Base-by-base conservation (phyloP, 2,888 invertebrate genomes). In the Sabatieria punctata region DNA sequence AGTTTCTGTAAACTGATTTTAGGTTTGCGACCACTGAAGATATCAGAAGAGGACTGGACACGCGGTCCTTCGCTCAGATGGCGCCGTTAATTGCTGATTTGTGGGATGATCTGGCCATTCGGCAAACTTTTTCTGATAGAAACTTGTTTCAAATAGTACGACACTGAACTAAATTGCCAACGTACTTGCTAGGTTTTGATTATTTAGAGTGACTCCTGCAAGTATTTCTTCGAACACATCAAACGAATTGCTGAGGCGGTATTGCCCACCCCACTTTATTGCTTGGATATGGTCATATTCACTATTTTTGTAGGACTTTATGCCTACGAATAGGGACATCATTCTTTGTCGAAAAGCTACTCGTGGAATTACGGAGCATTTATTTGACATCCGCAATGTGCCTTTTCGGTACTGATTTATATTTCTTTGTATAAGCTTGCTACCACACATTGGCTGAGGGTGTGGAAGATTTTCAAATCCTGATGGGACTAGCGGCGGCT, bases 301-400 rank as follows among this genome's bases (percentile, higher is more conserved):
- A n/a, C n/a, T n/a, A n/a, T n/a, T n/a, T n/a, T n/a, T 30, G 30
- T 30, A 30, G 30, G 15, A 30, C 15, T 30, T 11, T 30, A 15
- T 30, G 30, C 30, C 30, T 15, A 30, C 30, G 8, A 30, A 30
- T 15, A 30, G 30, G 66, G 95, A 97, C 72, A 93, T 97, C 65
- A 75, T 97, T 51, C 85, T 88, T 71, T 88, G 93, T 66, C 79
- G 95, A 63, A 89, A 91, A 72, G 93, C 95, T 49, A 95, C 95
- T 45, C 89, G 93, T 73, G 89, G 91, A 61, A 91, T 95, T 63
- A 84, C 84, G 51, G 93, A 95, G 71, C 86, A 86, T 71, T 80
- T 80, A 21, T 61, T 95, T 66, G 79, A 80, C 68, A 89, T 95
- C 58, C 82, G 88, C 73, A 84, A 83, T 67, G 84, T 93, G 66